Conservation (phyloP, 2,888 invertebrate species). For the Drosophila kanekoi region DNA sequence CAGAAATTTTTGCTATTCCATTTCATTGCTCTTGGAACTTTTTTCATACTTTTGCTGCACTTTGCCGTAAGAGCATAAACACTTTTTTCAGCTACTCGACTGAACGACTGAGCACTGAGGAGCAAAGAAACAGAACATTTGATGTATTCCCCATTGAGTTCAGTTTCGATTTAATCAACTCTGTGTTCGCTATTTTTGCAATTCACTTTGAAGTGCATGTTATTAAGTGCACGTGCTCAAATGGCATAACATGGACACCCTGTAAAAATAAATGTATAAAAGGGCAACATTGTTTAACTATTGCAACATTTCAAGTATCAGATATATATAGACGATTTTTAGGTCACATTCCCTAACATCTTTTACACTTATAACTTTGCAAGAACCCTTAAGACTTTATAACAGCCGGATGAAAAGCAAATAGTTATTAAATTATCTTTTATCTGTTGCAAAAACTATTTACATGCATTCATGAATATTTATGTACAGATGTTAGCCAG, state of each 20-base stretch:
- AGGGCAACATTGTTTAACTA: neutral
- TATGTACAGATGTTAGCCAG: neutral
- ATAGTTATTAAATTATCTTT: neutral
- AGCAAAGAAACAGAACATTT: slow-evolving; percentile 22
- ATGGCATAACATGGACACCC: slow-evolving; percentile 4
- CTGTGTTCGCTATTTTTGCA: slow-evolving; percentile 35
- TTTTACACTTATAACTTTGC: too few species aligned
- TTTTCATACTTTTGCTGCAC: slow-evolving; percentile 33
- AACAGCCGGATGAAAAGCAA: neutral
- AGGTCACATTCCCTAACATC: too few species aligned
- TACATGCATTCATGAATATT: neutral
- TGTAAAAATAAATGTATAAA: neutral
- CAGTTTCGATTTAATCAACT: slow-evolving; percentile 50
- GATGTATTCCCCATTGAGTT: slow-evolving; percentile 32
- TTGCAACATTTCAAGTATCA: too few species aligned
- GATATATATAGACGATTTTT: too few species aligned
- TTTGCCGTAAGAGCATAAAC: slow-evolving; percentile 12
- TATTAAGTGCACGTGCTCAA: slow-evolving; percentile 37
- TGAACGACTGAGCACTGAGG: slow-evolving; percentile 5
- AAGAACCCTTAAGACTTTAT: too few species aligned
- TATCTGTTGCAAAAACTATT: neutral
- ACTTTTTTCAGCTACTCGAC: neutral
- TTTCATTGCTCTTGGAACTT: slow-evolving; percentile 31
- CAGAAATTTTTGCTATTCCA: slow-evolving; percentile 29
- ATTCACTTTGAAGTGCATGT: slow-evolving; percentile 17